Evolutionary conservation across 2,113 vertebrate genomes (phyloP), one percentile per base, ranked within the genome.

Genomic region (Marmota flaviventris): DNA sequence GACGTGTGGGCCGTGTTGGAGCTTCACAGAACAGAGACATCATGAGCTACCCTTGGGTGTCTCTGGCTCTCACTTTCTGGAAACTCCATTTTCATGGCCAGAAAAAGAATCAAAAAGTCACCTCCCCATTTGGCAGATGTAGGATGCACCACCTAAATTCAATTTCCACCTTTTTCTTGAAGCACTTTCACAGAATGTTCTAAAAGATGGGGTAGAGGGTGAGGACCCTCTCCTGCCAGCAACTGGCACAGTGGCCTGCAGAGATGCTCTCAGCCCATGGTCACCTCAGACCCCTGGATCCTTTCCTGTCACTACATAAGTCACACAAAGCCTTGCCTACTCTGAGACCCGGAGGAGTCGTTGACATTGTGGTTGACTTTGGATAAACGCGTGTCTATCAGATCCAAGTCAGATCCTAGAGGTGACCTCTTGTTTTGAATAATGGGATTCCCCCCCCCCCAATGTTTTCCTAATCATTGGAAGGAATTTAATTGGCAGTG

Each of bases 211-310:
- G 1, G 5, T 16, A 45, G 45, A 45, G 45, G 45, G 45, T 45
- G 45, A 45, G 45, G 45, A 63, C 18, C 29, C 34, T 25, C 20
- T 16, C 0, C 8, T 86, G 22, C 8, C 32, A 69, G 25, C 16
- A 85, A 29, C 77, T 76, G 34, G 9, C 16, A 56, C 0, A 5
- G 17, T 53, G 17, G 7, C 17, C 51, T 37, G 27, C 5, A 63
- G 67, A 91, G 56, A 67, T 9, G 70, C 12, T 3, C 18, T 63
- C 37, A n/a, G 12, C 11, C 34, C 25, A 11, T 77, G 13, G 13
- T 45, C 25, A 58, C 18, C 7, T 77, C n/a, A 37, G 0, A 8
- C n/a, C 0, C 29, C 25, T 17, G 12, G 20, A 32, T 3, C 2
- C 20, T 37, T 79, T 70, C 12, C 24, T 8, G 18, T 77, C 45